Percentiles rank a stretch among this genome's conserved stretches.
These are phyloP conservation scores for Addax nasomaculatus DNA, from an alignment of 2,113 vertebrate species.

Conservation along the genomic window DNA sequence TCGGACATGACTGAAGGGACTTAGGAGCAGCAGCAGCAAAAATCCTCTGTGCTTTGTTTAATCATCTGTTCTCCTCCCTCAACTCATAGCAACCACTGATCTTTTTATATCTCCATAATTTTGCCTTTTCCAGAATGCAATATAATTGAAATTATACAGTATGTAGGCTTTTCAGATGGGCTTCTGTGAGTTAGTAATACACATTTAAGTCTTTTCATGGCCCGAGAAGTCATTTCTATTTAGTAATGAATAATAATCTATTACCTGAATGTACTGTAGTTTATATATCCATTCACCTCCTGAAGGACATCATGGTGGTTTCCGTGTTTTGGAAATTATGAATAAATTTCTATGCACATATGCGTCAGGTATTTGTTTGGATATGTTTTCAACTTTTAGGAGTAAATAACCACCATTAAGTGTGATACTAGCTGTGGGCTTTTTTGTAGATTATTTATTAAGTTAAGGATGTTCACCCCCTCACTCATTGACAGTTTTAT, in stretches of 20 bases:
- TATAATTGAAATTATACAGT: not conserved
- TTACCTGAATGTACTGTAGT: not conserved
- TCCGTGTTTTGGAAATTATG: not conserved
- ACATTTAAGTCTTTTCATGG: not conserved
- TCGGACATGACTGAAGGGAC: fast-evolving
- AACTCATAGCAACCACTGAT: not conserved
- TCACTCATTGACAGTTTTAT: not conserved
- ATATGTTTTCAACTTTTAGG: not conserved
- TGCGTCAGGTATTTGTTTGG: not conserved
- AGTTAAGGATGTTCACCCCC: not conserved
- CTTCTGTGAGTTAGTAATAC: not conserved
- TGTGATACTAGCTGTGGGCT: not conserved
- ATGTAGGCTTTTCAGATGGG: not conserved
- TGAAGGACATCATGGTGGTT: not conserved
- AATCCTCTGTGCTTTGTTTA: not conserved
- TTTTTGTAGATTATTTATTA: not conserved
- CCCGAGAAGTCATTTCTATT: not conserved
- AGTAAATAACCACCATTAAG: not conserved
- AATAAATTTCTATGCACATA: not conserved
- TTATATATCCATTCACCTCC: not conserved
- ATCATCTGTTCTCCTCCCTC: not conserved
- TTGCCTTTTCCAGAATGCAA: not conserved
- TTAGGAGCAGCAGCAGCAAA: too few relatives aligned
- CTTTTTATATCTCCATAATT: not conserved
- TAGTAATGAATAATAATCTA: not conserved